Base-by-base conservation (phyloP, 37 sponge, comb jelly and placozoan genomes). In the Halichondria panicea region DNA sequence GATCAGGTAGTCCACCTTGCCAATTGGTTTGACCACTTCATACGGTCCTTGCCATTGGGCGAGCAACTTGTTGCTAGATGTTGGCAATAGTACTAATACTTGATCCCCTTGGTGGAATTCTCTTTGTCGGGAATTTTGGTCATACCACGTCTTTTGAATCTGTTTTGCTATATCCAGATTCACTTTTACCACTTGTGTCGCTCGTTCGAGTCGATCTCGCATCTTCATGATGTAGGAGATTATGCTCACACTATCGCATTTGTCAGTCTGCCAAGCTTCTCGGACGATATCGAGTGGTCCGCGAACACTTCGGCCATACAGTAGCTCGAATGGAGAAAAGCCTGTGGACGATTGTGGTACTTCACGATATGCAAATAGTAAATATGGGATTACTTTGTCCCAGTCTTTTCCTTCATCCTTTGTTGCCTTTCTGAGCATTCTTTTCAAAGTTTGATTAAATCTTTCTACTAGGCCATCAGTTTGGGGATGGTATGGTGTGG, bases 281-380 rank as follows among this genome's bases (percentile, higher is more conserved):
- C 61, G 57, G 19, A 81, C 25, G 19, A 87, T 38, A 32, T 87
- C 82, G 19, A 87, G 63, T 5, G 78, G 81, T 44, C 88, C 88
- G 24, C 81, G 67, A 22, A 79, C 80, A 7, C 21, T 34, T 3
- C 75, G 43, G 2, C 81, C 80, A 79, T 71, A 87, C 46, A 87
- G 37, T 31, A 87, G 53, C 67, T 87, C 88, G 55, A 87, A 87
- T 40, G 87, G 87, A 13, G 68, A 55, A 27, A 86, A 79, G 0
- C 87, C 87, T 7, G 70, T 15, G 22, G 78, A 66, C 18, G 71
- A 78, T 41, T 86, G 87, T 32, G 81, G 80, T 18, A 77, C 79
- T 41, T 85, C 86, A 15, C 79, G n/a, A 35, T 72, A 79, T 33
- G 87, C 87, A 79, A 86, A 86, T 8, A 86, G 65, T 3, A 86